Percentiles rank a stretch among this genome's conserved stretches.
These are phyloP conservation scores for Tupaia tana DNA, from an alignment of 2,113 vertebrate species.

Conservation along the genomic window DNA sequence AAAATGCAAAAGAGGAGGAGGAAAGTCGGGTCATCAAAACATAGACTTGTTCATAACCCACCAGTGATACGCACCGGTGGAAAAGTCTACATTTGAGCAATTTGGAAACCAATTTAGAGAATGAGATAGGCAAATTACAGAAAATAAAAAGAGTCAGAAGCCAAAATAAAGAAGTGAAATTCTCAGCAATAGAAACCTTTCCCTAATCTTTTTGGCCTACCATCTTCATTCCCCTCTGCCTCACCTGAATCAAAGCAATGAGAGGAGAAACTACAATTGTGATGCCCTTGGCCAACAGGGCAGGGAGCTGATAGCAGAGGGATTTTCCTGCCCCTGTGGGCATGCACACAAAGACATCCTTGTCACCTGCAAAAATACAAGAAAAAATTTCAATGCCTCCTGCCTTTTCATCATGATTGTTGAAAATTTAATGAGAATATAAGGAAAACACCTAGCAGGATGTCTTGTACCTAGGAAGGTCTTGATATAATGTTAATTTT, in stretches of 20 bases:
- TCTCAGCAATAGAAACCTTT: not conserved
- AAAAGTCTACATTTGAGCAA: not conserved
- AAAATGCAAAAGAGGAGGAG: not conserved
- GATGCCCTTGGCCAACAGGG: constrained; percentile 93
- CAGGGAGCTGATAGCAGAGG: constrained; percentile 97
- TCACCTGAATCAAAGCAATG: constrained; percentile 98
- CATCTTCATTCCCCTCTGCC: constrained; percentile 32
- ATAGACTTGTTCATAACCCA: not conserved
- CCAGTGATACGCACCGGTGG: not conserved
- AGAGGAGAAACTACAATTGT: constrained; percentile 97
- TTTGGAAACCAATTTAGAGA: not conserved
- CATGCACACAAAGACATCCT: constrained; percentile 98
- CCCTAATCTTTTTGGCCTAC: not conserved
- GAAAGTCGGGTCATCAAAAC: not conserved
- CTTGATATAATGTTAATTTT: not conserved
- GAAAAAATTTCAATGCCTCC: not conserved
- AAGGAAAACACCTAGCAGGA: not conserved
- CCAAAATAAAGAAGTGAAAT: constrained; percentile 38
- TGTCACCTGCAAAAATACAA: constrained; percentile 90
- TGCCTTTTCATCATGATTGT: not conserved
- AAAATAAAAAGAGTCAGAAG: constrained; percentile 35
- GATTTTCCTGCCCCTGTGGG: constrained; percentile 99
- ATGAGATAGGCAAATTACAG: constrained; percentile 5
- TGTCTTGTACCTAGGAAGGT: not conserved
- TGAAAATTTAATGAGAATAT: constrained; percentile 36